Conservation (phyloP, 2,888 invertebrate genomes). For the Strigamia maritima region DNA sequence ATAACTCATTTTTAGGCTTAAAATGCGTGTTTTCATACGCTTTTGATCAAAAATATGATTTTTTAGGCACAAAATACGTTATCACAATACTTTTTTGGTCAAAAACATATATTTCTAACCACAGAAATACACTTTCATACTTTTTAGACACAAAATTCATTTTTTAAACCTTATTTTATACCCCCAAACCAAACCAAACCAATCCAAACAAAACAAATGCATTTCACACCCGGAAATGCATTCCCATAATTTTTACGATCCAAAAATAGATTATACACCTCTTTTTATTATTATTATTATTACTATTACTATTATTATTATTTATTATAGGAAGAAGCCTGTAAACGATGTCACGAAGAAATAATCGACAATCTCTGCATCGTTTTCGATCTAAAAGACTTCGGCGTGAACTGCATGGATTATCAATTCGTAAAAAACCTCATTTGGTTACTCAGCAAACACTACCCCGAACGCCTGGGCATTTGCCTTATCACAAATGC, state of each 20-base stretch:
- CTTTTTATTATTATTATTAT: no score
- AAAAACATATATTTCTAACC: neutral
- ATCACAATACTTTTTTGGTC: no score
- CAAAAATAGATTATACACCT: no score
- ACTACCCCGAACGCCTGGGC: slow-evolving; percentile 75
- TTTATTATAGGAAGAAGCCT: slow-evolving; percentile 65
- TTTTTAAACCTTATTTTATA: no score
- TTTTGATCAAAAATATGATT: no score
- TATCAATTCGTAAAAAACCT: slow-evolving; percentile 75
- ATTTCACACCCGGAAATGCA: no score
- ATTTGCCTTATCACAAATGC: slow-evolving; percentile 72
- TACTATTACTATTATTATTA: neutral
- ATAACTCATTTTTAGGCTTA: no score
- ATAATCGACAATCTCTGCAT: slow-evolving; percentile 75
- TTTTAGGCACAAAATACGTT: neutral
- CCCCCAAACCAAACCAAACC: no score
- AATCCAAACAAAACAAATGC: no score
- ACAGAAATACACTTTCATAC: neutral
- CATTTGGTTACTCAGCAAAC: slow-evolving; percentile 71
- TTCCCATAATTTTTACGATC: no score
- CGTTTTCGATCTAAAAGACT: slow-evolving; percentile 71
- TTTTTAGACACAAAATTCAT: neutral
- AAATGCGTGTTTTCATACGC: no score
- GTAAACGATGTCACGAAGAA: slow-evolving; percentile 73
- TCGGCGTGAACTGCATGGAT: slow-evolving; percentile 74